These are phyloP conservation scores for Drosophila micromelanica DNA, from an alignment of 1,140 invertebrate species.

Conservation along the genomic window DNA sequence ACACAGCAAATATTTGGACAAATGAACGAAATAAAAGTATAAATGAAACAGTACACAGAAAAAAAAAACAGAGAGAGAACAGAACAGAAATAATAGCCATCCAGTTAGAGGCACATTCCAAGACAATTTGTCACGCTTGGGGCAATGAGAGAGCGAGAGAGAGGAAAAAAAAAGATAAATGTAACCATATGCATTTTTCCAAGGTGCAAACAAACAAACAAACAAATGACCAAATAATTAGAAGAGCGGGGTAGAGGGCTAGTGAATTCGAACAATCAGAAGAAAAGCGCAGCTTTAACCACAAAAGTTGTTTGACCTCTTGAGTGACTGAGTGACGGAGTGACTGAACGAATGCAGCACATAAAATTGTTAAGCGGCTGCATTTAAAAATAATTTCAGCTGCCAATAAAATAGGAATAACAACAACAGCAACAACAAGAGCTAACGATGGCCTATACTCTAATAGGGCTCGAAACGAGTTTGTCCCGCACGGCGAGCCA, in stretches of 20 bases:
- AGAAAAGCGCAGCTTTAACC: constrained; percentile 48
- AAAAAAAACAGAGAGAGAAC: constrained; percentile 6
- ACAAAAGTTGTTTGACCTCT: constrained; percentile 77
- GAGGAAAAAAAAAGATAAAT: background rate
- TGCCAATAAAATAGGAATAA: constrained; percentile 71
- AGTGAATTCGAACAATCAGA: constrained; percentile 39
- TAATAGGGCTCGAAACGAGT: constrained; percentile 74
- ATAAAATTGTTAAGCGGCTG: constrained; percentile 79
- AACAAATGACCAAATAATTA: constrained; percentile 70
- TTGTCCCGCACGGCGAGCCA: constrained; percentile 62
- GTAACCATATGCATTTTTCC: constrained; percentile 53
- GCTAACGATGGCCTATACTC: constrained; percentile 37
- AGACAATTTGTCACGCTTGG: constrained; percentile 69
- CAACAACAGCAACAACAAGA: constrained; percentile 31
- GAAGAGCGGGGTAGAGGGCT: constrained; percentile 2
- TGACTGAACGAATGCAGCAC: constrained; percentile 54
- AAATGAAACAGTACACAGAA: background rate
- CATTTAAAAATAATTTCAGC: constrained; percentile 82
- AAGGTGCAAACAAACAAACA: constrained; percentile 57
- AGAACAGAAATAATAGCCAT: background rate
- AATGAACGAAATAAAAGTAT: background rate
- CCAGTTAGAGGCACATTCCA: constrained; percentile 62
- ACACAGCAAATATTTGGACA: constrained; percentile 59
- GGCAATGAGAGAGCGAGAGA: constrained; percentile 7
- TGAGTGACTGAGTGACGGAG: constrained; percentile 60